A percentile compares a stretch with the other conserved stretches of the same genome.
phyloP scores from a whole-genome alignment of 2,113 vertebrate genomes.

The Vicugna pacos region DNA sequence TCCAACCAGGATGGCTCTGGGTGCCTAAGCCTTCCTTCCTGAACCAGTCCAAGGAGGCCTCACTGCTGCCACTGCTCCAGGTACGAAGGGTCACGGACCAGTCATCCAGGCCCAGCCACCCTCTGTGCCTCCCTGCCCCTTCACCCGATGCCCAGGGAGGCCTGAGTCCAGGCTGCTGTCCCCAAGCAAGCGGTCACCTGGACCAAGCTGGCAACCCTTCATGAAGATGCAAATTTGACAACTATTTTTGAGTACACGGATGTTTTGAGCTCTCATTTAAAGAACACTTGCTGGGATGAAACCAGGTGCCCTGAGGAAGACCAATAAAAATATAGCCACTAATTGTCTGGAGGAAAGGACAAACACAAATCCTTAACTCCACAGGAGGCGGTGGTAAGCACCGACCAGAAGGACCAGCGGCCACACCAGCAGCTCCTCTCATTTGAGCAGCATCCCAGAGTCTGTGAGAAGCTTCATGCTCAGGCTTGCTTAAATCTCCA shows the following conservation, averaged over 20 bases:
- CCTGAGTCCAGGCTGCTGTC: neutral
- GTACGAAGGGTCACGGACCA: neutral
- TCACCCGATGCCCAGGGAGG: neutral
- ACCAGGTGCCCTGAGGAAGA: neutral
- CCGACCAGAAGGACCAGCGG: neutral
- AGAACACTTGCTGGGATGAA: neutral
- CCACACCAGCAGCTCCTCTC: neutral
- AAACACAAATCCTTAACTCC: neutral
- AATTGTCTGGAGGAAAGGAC: neutral
- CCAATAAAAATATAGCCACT: neutral
- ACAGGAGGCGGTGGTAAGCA: neutral
- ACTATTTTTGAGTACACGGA: neutral
- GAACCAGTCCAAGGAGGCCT: neutral
- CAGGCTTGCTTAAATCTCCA: neutral
- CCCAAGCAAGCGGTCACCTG: neutral
- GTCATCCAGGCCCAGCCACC: no score
- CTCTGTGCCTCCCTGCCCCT: neutral
- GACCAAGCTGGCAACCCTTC: neutral
- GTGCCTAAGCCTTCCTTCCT: neutral
- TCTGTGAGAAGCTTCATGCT: neutral
- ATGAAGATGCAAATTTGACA: neutral
- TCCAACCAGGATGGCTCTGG: neutral
- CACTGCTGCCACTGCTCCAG: neutral
- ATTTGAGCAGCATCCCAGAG: neutral
- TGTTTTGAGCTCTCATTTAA: neutral